Percentiles rank a stretch among this genome's conserved stretches.
Evolutionary conservation across 1,140 invertebrate species (phyloP).

Genomic region (Ostrea edulis): DNA sequence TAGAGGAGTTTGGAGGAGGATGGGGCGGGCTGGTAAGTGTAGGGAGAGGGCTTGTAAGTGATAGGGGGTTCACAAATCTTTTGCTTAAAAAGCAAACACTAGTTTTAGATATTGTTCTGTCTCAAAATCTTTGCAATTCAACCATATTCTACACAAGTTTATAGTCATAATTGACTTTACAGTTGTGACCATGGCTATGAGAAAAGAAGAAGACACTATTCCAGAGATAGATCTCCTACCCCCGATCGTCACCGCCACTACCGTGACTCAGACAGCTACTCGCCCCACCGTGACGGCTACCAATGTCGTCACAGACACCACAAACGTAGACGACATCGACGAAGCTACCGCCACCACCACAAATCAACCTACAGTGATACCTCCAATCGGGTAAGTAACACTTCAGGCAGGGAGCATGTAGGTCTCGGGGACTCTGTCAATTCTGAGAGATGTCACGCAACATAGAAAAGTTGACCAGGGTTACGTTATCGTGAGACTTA

Average conservation of each 20-base stretch:
- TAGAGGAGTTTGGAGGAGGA: no score
- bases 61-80: no score
- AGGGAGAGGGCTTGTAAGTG: no score
- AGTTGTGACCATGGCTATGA: conserved; percentile 42
- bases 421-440: neutral
- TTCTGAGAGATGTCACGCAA: neutral
- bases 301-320: conserved; percentile 16
- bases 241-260: conserved; percentile 2
- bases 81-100: no score
- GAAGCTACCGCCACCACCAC: conserved; percentile 49
- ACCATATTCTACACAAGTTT: neutral
- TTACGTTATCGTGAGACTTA: neutral
- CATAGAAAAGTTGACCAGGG: neutral
- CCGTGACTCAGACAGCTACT: conserved; percentile 36
- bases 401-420: neutral
- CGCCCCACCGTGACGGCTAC: neutral
- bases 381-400: conserved; percentile 43
- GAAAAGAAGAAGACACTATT: conserved; percentile 42
- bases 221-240: conserved; percentile 41
- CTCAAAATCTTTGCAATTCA: no score
- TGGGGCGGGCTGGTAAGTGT: no score
- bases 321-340: conserved; percentile 21
- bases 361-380: conserved; percentile 33
- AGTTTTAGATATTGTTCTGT: no score
- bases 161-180: neutral